A percentile compares a stretch with the other conserved stretches of the same genome.
phyloP scores from a whole-genome alignment of 2,888 invertebrate species.

The Pyrrhosoma nymphula region DNA sequence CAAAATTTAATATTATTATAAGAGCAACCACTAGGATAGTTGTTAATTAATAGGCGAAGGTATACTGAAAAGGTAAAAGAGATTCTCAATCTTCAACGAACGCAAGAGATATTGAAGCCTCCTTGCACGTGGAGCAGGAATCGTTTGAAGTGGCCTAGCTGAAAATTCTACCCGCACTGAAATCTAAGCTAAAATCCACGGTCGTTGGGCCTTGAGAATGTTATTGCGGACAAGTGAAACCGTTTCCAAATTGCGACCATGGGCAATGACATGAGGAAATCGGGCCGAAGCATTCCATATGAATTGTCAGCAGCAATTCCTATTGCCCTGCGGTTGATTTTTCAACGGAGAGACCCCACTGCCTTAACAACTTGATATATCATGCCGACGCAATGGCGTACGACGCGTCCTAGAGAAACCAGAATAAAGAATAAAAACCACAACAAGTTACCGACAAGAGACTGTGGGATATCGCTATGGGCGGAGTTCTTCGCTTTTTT shows the following conservation, averaged over 20 bases:
- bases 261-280: not conserved
- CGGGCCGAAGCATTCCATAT: not conserved
- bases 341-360: conserved; percentile 35
- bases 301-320: not conserved
- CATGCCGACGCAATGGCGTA: conserved; percentile 39
- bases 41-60: no score
- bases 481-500: conserved; percentile 46
- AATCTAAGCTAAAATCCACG: not conserved
- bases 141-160: not conserved
- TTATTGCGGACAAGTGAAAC: not conserved
- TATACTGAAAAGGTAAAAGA: no score
- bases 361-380: conserved; percentile 43
- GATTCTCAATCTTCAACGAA: no score
- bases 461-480: conserved; percentile 54
- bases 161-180: not conserved
- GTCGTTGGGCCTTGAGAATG: not conserved
- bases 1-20: no score
- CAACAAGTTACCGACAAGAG: conserved; percentile 54
- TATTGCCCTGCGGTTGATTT: conserved; percentile 48
- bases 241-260: not conserved
- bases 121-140: not conserved
- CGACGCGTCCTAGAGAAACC: conserved; percentile 62
- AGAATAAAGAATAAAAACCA: conserved; percentile 60
- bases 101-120: no score
- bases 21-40: no score